phyloP scores from a whole-genome alignment of 2,888 invertebrate genomes.

The Agrotis exclamationis region DNA sequence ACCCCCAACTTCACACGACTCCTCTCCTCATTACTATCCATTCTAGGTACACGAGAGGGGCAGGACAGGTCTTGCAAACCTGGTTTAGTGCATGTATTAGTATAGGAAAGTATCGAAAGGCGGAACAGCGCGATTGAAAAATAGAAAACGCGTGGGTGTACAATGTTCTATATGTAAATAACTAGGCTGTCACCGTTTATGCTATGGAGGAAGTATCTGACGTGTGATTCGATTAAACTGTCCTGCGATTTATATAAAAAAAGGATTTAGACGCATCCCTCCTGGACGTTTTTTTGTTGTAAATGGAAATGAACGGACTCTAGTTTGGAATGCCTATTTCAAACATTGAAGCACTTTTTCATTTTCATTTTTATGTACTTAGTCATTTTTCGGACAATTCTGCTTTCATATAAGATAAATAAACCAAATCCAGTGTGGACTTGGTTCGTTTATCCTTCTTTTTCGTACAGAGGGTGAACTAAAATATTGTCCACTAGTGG shows the following conservation, averaged over 20 bases:
- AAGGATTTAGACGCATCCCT: constrained; percentile 29
- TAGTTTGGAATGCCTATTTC: constrained; percentile 8
- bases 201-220: constrained; percentile 68
- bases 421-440: no score
- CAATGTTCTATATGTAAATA: constrained; percentile 81
- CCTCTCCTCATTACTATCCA: constrained; percentile 71
- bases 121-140: constrained; percentile 89
- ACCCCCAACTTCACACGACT: constrained; percentile 76
- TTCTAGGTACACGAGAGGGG: constrained; percentile 67
- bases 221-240: constrained; percentile 62
- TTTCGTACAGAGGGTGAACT: no score
- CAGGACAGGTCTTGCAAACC: constrained; percentile 69
- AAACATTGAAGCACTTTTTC: background rate
- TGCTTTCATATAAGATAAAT: no score
- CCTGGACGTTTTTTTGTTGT: constrained; percentile 24
- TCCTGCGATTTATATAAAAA: constrained; percentile 51
- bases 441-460: no score
- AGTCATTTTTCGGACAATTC: no score
- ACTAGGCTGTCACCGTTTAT: constrained; percentile 73
- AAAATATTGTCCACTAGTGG: no score
- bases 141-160: constrained; percentile 84
- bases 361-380: no score
- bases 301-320: constrained; percentile 29
- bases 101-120: constrained; percentile 89
- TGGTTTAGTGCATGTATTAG: constrained; percentile 79